Conservation (phyloP, 2,888 invertebrate species). For the Trissolcus japonicus region DNA sequence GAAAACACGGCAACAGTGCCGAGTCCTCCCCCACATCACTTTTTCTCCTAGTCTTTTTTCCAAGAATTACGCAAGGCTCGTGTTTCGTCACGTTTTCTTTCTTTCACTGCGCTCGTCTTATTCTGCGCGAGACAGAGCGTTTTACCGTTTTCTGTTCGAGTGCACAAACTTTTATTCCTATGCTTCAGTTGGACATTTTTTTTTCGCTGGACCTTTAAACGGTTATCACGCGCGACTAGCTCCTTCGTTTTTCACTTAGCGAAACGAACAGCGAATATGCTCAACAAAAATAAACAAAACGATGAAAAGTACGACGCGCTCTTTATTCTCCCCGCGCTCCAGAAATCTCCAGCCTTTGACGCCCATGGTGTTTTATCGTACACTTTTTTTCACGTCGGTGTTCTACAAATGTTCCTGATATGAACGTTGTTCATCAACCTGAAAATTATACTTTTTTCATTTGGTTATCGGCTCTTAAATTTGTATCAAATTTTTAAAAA, state of each 20-base stretch:
- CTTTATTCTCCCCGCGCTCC: no score
- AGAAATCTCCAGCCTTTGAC: no score
- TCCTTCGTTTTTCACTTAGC: conserved; percentile 12
- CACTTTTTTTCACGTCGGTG: no score
- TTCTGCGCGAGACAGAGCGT: conserved; percentile 46
- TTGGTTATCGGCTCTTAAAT: no score
- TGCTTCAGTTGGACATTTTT: conserved; percentile 16
- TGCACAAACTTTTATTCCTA: conserved; percentile 43
- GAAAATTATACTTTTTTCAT: no score
- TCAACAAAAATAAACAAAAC: background rate
- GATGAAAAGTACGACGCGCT: no score
- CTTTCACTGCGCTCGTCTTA: conserved; percentile 37
- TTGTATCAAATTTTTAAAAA: no score
- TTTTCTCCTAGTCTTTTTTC: conserved; percentile 24
- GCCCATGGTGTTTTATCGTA: no score
- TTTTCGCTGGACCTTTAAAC: conserved; percentile 28
- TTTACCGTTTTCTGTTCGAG: conserved; percentile 47
- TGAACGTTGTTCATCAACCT: no score
- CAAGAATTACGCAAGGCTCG: conserved; percentile 53
- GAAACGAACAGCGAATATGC: conserved; percentile 1
- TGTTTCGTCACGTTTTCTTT: conserved; percentile 55
- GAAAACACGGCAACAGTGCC: conserved; percentile 14
- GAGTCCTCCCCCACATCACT: conserved; percentile 14
- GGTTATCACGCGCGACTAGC: conserved; percentile 7
- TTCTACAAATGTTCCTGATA: no score